Evolutionary conservation across 2,888 invertebrate species (phyloP), one percentile per base, ranked within the genome.

Genomic region (Galerucella nymphaeae): DNA sequence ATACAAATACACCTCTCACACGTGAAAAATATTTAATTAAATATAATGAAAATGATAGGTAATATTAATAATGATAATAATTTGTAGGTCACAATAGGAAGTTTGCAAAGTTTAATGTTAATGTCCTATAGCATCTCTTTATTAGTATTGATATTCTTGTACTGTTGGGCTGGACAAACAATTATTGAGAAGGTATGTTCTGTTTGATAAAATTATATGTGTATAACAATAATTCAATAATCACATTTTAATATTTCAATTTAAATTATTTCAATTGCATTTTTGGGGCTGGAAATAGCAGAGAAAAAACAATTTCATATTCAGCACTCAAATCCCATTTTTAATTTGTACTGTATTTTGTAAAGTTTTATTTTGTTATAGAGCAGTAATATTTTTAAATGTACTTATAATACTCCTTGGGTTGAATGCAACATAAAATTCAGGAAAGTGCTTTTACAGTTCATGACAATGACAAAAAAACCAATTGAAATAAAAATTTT

Each of bases 341-440:
- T 23, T 23, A 23, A 23, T 23, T 30, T 30, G 8, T 30, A 30
- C 30, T 30, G 30, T 30, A 30, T 0, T 6, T 30, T 8, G 30
- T 8, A 30, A 0, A 30, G 20, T 18, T n/a, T n/a, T n/a, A 11
- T 14, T 42, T 65, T 64, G 23, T 74, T 74, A 23, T 13, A 74
- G 74, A 74, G 74, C 62, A 45, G 55, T 13, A 41, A 48, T 9
- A 67, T 75, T 23, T 70, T 75, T 5, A 63, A 50, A 4, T 57
- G 59, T 45, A 23, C 65, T 2, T 75, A 72, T 45, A 72, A 75
- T 45, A 75, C 72, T 2, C 75, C 75, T 10, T 75, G 75, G 75
- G 9, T 70, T 2, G 59, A 75, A 3, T 75, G 75, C 48, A 63
- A 75, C 20, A 14, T 30, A n/a, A 72, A n/a, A 42, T 72, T 75